A percentile compares a stretch with the other conserved stretches of the same genome.
Evolutionary conservation across 2,888 invertebrate genomes (phyloP).

Genomic region (Eudasyphora cyanicolor): DNA sequence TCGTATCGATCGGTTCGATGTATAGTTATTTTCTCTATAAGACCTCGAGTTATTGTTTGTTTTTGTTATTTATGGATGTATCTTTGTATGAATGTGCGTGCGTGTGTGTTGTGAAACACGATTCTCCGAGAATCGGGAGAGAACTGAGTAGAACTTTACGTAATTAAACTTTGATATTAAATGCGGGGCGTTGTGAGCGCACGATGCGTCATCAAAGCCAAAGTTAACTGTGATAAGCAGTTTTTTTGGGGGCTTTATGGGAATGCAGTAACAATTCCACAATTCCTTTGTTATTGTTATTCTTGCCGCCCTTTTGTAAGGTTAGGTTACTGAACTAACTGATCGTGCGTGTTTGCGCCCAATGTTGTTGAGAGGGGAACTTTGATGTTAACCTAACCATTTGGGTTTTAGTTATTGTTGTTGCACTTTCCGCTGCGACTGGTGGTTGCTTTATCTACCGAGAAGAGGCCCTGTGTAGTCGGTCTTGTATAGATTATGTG

Average conservation of each 20-base stretch:
- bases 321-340: slow-evolving; percentile 62
- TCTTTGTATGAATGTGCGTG: background rate
- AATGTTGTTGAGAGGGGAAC: slow-evolving; percentile 18
- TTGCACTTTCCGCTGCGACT: too few species aligned
- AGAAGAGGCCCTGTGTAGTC: background rate
- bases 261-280: background rate
- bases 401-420: too few species aligned
- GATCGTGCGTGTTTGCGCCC: slow-evolving; percentile 54
- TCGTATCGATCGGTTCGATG: slow-evolving; percentile 11
- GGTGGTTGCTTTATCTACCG: too few species aligned
- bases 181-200: background rate
- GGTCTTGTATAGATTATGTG: background rate
- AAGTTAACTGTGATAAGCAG: background rate
- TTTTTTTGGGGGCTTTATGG: background rate
- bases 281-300: slow-evolving; percentile 3
- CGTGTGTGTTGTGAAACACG: background rate
- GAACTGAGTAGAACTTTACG: background rate
- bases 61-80: slow-evolving; percentile 6
- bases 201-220: slow-evolving; percentile 13
- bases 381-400: background rate
- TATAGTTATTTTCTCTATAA: too few species aligned
- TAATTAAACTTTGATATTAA: background rate
- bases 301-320: background rate
- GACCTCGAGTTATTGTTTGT: slow-evolving; percentile 31
- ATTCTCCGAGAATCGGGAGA: background rate